A percentile compares a stretch with the other conserved stretches of the same genome.
Conservation (phyloP, 2,113 vertebrate genomes). For the Nematolebias whitei region DNA sequence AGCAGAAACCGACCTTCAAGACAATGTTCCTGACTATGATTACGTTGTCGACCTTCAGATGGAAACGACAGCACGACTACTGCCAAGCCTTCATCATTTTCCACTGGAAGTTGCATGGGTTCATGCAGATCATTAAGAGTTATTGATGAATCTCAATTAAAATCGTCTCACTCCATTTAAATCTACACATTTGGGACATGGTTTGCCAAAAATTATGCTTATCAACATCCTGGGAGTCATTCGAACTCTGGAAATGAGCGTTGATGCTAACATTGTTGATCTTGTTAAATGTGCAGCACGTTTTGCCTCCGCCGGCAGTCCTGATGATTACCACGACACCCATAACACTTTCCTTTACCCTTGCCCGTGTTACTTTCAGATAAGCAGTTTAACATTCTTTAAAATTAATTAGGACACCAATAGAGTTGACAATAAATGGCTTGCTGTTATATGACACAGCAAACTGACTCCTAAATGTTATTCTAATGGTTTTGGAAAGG, state of each 20-base stretch:
- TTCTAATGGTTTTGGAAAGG: background rate
- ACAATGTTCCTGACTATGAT: conserved; percentile 57
- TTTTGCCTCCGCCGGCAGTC: conserved; percentile 44
- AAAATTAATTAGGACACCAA: conserved; percentile 46
- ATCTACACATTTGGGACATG: conserved; percentile 50
- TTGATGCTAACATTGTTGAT: conserved; percentile 55
- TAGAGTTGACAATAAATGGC: conserved; percentile 40
- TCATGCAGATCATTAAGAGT: conserved; percentile 59
- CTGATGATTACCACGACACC: conserved; percentile 47
- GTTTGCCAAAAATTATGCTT: conserved; percentile 52
- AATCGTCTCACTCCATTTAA: conserved; percentile 65
- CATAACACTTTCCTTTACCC: conserved; percentile 28
- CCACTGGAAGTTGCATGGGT: conserved; percentile 50
- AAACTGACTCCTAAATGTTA: conserved; percentile 33
- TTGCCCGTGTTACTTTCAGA: conserved; percentile 35
- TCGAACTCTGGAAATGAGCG: conserved; percentile 35
- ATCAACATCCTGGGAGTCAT: conserved; percentile 59
- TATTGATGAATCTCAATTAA: conserved; percentile 69
- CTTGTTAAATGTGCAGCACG: conserved; percentile 49
- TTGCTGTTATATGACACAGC: conserved; percentile 4
- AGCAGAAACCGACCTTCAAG: conserved; percentile 42
- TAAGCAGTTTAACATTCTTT: conserved; percentile 35
- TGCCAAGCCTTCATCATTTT: conserved; percentile 60
- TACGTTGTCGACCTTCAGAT: conserved; percentile 62
- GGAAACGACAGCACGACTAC: conserved; percentile 19